Percentiles rank a stretch among this genome's conserved stretches.
Evolutionary conservation across 2,113 vertebrate genomes (phyloP).

Genomic region (Gopherus evgoodei): DNA sequence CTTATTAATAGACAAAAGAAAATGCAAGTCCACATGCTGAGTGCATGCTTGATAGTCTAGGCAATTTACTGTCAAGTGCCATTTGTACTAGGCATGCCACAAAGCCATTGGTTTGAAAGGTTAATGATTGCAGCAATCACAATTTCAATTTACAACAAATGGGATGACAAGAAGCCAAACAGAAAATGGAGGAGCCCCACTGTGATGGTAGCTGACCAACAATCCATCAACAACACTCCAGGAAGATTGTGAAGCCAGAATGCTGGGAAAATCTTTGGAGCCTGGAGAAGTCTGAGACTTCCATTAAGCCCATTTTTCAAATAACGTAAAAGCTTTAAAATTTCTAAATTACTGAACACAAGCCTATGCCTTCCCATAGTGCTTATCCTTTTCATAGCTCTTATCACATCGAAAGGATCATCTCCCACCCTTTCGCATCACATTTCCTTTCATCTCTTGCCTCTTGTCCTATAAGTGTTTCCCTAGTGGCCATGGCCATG

Average conservation of each 20-base stretch:
- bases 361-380: background rate
- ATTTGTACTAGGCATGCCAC: conserved; percentile 55
- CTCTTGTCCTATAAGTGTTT: background rate
- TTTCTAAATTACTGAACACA: background rate
- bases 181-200: conserved; percentile 51
- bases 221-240: conserved; percentile 20
- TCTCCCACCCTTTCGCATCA: background rate
- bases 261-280: background rate
- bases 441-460: background rate
- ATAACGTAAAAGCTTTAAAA: background rate
- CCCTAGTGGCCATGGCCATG: background rate
- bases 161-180: conserved; percentile 57
- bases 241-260: background rate
- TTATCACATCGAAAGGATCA: background rate
- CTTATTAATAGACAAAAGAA: conserved; percentile 54
- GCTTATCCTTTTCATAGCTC: background rate
- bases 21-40: conserved; percentile 35
- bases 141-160: conserved; percentile 65
- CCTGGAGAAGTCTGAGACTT: background rate
- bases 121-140: conserved; percentile 71
- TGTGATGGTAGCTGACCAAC: conserved; percentile 35
- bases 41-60: conserved; percentile 35
- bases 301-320: conserved; percentile 15
- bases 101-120: conserved; percentile 65
- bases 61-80: conserved; percentile 70